These are phyloP conservation scores for Eilema sororculum DNA, from an alignment of 2,888 invertebrate species.

Conservation along the genomic window DNA sequence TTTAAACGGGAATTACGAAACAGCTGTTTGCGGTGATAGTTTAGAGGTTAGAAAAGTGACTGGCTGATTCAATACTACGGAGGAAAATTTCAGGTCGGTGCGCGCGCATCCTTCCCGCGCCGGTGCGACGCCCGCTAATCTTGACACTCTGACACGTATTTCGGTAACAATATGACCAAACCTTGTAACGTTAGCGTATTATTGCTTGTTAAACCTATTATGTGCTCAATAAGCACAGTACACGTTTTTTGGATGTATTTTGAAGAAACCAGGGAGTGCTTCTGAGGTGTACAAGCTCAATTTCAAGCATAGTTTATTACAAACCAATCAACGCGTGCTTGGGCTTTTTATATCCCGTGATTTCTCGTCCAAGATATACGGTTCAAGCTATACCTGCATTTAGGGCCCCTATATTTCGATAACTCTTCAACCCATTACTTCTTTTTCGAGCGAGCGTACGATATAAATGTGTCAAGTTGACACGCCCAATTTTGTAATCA, in stretches of 20 bases:
- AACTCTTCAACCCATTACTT: background rate
- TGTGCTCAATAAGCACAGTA: too few relatives aligned
- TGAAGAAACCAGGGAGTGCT: too few relatives aligned
- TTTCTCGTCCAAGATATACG: too few relatives aligned
- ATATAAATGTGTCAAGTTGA: background rate
- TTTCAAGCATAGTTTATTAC: too few relatives aligned
- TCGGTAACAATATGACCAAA: constrained; percentile 42
- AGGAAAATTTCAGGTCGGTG: constrained; percentile 65
- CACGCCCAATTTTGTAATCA: constrained; percentile 1
- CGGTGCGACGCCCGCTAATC: constrained; percentile 61
- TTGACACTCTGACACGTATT: constrained; percentile 66
- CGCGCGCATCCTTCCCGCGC: constrained; percentile 74
- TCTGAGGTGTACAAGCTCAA: too few relatives aligned
- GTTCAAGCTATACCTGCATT: too few relatives aligned
- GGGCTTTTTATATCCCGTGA: too few relatives aligned
- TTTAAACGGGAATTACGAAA: constrained; percentile 60
- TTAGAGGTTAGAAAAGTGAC: constrained; percentile 84
- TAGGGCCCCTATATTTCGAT: background rate
- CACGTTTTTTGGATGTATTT: too few relatives aligned
- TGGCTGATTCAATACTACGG: constrained; percentile 76
- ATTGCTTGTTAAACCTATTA: too few relatives aligned
- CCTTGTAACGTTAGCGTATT: background rate
- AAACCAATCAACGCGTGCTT: too few relatives aligned
- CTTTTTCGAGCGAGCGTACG: background rate
- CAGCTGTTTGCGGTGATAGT: constrained; percentile 75